Base-by-base conservation (phyloP, 2,113 vertebrate species). In the Cisticola juncidis region DNA sequence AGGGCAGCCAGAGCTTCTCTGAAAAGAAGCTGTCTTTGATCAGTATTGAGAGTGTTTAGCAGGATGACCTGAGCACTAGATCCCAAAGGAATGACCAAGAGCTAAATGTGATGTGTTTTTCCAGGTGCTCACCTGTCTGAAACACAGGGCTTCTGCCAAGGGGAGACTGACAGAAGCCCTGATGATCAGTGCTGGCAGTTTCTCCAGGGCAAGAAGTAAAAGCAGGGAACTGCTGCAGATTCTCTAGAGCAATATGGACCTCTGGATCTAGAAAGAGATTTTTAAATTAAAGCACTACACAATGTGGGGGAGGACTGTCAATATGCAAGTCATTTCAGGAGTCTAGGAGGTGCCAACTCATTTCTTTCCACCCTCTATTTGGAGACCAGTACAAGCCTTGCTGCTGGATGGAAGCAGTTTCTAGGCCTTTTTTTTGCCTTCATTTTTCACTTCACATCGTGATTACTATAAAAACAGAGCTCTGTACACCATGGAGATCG, bases 211-310 rank as follows among this genome's bases (percentile, higher is more conserved):
- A 97, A 96, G 98, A 98, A 11, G 98, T 98, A 88, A 99, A 99
- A 57, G 99, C 99, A 96, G 99, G 99, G 95, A 99, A 99, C 97
- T 99, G 99, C 96, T 99, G 99, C 78, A 99, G 98, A 97, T 99
- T 99, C 98, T 99, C 99, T n/a, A 99, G 96, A 50, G 99, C 99
- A 94, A 99, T 99, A 88, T 98, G 99, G 88, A 99, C 99, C 97
- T 99, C 99, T 18, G 99, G 99, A 97, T 99, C 99, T 99, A 97
- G 72, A 92, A 93, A 87, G 44, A 96, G 40, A 57, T 85, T 93
- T 93, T 94, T 70, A 81, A 93, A 94, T 90, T 90, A 94, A 85
- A 95, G 47, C 72, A 92, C 72, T 90, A 71, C 81, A 80, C 71
- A 84, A 20, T 4, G 53, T 74, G 79, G 76, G 62, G 84, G 74